Evolutionary conservation across 2,888 invertebrate species (phyloP).

Genomic region (Trichogramma evanescens): DNA sequence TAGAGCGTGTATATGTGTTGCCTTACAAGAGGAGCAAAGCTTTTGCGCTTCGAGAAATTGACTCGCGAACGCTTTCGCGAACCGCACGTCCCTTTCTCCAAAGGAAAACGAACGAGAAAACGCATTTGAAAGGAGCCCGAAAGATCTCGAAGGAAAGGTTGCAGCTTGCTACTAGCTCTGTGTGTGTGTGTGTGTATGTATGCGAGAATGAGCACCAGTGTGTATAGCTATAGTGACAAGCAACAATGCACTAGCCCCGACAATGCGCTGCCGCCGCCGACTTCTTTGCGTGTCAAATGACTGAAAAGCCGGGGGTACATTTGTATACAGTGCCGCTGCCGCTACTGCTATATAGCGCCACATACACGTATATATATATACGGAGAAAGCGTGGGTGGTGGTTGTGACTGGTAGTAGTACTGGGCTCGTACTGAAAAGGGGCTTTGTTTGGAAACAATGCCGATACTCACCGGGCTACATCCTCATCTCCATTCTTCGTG

Average conservation of each 20-base stretch:
- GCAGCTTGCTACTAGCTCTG: conserved; percentile 35
- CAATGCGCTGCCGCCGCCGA: conserved; percentile 41
- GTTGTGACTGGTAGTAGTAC: no score
- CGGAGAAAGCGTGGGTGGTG: no score
- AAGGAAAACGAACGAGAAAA: not conserved
- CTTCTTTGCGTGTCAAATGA: conserved; percentile 49
- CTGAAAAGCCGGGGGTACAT: conserved; percentile 42
- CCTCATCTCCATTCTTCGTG: conserved; percentile 48
- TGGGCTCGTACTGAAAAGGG: not conserved
- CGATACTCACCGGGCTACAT: conserved; percentile 47
- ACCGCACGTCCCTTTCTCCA: not conserved
- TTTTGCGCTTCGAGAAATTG: conserved; percentile 6
- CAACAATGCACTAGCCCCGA: conserved; percentile 30
- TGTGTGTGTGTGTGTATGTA: conserved; percentile 27
- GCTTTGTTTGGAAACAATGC: conserved; percentile 49
- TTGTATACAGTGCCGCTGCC: no score
- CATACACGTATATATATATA: no score
- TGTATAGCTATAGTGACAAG: conserved; percentile 15
- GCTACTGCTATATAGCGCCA: no score
- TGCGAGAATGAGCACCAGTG: conserved; percentile 14
- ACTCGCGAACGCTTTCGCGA: not conserved
- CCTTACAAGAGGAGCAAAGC: not conserved
- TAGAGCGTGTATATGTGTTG: no score
- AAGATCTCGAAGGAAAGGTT: conserved; percentile 4
- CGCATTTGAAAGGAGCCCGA: conserved; percentile 10